Base-by-base conservation (phyloP, 2,888 invertebrate species). In the Caenorhabditis wallacei region DNA sequence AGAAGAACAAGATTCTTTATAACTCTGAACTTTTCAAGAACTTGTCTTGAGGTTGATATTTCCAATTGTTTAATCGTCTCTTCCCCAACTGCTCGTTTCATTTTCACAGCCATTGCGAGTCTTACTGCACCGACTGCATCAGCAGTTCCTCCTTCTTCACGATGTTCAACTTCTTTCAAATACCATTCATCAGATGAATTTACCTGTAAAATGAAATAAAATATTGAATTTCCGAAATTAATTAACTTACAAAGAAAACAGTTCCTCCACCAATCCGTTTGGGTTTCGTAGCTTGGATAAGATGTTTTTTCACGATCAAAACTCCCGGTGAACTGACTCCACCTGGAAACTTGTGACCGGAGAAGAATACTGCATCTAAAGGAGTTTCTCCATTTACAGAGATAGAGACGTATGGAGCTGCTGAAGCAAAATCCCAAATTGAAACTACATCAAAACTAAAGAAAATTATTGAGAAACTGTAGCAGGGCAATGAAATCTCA, bases 341-440 rank as follows among this genome's bases (percentile, higher is more conserved):
- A 0, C 97, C 97, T 46, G 96, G 94, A 92, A 97, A 96, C 93
- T 96, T 96, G 93, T 96, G 96, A 63, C 95, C 95, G 69, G 96
- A 95, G 92, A 97, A 95, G 93, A 96, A 96, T 74, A 97, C 93
- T 0, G 96, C 96, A 92, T 97, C 97, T 92, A 96, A 96, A 92
- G 95, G 94, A 89, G 94, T 94, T 13, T 94, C 94, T 0, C 96
- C 96, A 92, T 97, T 96, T 95, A 96, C 96, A 89, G 96, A 95
- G 75, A 96, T 94, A 20, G 94, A 93, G 0, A 95, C 94, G 90
- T 95, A 95, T 0, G 96, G 96, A 22, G 94, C 95, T 4, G 96
- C 95, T 3, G 96, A 94, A 8, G 96, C 96, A 92, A 95, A 96
- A 92, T 97, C 96, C 96, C 96, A 97, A 91, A 97, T 95, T 3